Conservation (phyloP, 2,888 invertebrate species). For the Phengaris arion region DNA sequence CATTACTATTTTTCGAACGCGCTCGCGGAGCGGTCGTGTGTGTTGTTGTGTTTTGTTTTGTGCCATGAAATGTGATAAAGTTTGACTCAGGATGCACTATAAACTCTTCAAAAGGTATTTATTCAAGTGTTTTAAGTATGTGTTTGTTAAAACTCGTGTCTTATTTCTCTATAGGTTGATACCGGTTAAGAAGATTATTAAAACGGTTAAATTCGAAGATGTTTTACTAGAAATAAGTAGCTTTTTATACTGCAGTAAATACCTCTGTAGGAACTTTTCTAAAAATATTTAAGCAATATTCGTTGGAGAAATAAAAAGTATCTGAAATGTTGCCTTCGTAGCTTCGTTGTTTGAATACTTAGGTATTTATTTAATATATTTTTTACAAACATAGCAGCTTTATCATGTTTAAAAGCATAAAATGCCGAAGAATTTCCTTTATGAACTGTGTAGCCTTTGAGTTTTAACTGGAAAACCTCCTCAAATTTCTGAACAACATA, state of each 20-base stretch:
- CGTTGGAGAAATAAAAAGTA: too few relatives aligned
- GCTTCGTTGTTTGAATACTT: too few relatives aligned
- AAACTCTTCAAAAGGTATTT: constrained; percentile 70
- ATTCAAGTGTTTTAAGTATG: constrained; percentile 29
- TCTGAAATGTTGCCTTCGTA: too few relatives aligned
- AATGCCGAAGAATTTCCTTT: too few relatives aligned
- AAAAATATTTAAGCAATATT: too few relatives aligned
- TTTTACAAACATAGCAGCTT: too few relatives aligned
- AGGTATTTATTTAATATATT: too few relatives aligned
- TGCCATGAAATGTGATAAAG: constrained; percentile 46
- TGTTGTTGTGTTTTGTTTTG: constrained; percentile 48
- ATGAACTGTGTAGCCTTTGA: too few relatives aligned
- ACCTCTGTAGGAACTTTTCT: not conserved
- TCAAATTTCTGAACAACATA: too few relatives aligned
- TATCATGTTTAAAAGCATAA: too few relatives aligned
- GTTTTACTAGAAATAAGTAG: not conserved
- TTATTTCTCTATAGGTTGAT: not conserved
- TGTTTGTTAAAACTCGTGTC: not conserved
- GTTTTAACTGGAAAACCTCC: too few relatives aligned
- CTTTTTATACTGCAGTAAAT: not conserved
- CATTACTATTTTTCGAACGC: constrained; percentile 58
- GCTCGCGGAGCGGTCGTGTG: constrained; percentile 44
- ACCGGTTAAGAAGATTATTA: not conserved
- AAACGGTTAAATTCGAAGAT: not conserved
- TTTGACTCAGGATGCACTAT: constrained; percentile 67